Conservation (phyloP, 1,140 invertebrate species). For the Drosophila seguyi region DNA sequence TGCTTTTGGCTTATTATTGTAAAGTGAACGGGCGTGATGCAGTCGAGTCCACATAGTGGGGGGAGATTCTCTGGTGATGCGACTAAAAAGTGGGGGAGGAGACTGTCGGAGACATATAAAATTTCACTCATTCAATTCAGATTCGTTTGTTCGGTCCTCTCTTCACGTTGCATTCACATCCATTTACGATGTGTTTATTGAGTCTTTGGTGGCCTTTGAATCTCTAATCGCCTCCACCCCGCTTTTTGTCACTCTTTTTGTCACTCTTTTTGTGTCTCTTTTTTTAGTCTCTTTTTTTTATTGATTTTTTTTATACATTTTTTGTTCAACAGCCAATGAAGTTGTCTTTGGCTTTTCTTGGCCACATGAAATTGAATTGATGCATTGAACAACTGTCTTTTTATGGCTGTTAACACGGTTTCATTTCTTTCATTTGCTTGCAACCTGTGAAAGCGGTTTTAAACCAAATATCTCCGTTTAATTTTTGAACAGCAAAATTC, state of each 20-base stretch:
- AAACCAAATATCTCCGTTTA: slow-evolving; percentile 1
- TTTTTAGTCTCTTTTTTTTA: too few species aligned
- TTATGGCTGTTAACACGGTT: slow-evolving; percentile 53
- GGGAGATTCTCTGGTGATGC: background rate
- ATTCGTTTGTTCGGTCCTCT: slow-evolving; percentile 50
- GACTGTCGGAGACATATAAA: slow-evolving; percentile 39
- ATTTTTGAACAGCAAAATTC: background rate
- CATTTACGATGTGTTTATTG: slow-evolving; percentile 74
- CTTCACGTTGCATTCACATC: slow-evolving; percentile 48
- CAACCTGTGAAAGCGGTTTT: slow-evolving; percentile 35
- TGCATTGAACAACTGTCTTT: slow-evolving; percentile 61
- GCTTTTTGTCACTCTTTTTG: background rate
- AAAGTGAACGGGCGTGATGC: slow-evolving; percentile 51
- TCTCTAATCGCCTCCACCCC: slow-evolving; percentile 31
- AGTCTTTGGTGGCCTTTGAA: slow-evolving; percentile 65
- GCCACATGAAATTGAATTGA: slow-evolving; percentile 50
- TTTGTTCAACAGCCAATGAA: slow-evolving; percentile 34
- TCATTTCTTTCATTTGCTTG: slow-evolving; percentile 13
- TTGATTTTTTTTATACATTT: background rate
- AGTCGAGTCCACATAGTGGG: slow-evolving; percentile 19
- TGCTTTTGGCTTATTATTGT: slow-evolving; percentile 71
- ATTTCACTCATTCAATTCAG: slow-evolving; percentile 73
- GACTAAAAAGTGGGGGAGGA: too few species aligned
- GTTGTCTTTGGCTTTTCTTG: slow-evolving; percentile 39
- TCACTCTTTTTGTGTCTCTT: too few species aligned